Base-by-base conservation (phyloP, 1,140 invertebrate species). In the Pachyrhynchus sulphureomaculatus region DNA sequence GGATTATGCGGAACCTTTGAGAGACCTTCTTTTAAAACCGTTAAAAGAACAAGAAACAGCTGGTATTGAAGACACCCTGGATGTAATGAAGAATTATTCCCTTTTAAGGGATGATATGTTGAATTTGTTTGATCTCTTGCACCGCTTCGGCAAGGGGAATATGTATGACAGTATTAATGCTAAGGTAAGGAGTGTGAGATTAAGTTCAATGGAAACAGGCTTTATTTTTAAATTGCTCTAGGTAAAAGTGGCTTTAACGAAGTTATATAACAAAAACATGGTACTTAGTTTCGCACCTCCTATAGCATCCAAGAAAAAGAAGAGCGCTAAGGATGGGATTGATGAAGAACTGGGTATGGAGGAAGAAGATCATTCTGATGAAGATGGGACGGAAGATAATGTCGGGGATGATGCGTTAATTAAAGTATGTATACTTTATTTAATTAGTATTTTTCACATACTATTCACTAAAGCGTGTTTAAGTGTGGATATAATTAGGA, bases 221-320 rank as follows among this genome's bases (percentile, higher is more conserved):
- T 26, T 26, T 26, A 39, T 37, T 45, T 61, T 54, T 32, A 66
- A 55, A 58, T 68, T 48, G 57, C 54, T 70, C 36, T 62, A 92
- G 87, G 85, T 90, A 0, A 99, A 98, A 82, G 85, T 93, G 13
- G 92, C 95, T 0, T 90, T 99, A 73, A 99, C 96, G 0, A 84
- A 92, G 37, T 80, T 86, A 0, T 96, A 95, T 73, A 98, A 98
- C 74, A 98, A 97, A 75, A 86, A 87, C 61, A 80, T 83, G 0
- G 77, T 83, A 21, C 76, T 87, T 41, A 82, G 88, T 49, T 88
- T 90, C 1, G 94, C 93, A 72, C 79, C 84, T 4, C 82, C 84
- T 13, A 82, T 81, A 32, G 77, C 78, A 4, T 78, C 75, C 26
- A 75, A 80, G 59, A 86, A 81, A 67, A 85, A 83, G 67, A 88